Evolutionary conservation across 2,113 vertebrate species (phyloP).

Genomic region (Propithecus coquereli): DNA sequence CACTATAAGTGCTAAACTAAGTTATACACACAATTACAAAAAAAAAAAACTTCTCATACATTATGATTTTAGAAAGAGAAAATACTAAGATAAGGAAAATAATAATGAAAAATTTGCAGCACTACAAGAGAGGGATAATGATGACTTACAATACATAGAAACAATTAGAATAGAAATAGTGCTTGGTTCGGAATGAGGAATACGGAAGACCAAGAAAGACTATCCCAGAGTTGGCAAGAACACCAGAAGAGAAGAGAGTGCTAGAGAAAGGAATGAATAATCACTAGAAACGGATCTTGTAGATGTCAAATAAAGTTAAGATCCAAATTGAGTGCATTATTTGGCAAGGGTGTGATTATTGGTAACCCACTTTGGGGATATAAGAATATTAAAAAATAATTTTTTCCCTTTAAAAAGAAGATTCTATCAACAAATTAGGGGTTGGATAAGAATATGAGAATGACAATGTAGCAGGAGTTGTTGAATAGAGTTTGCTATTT

Average conservation of each 20-base stretch:
- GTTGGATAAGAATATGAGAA: not conserved
- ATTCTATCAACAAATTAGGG: not conserved
- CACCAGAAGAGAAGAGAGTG: not conserved
- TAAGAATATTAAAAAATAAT: not conserved
- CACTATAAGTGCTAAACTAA: not conserved
- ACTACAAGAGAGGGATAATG: not conserved
- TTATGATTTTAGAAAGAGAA: not conserved
- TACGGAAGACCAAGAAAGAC: not conserved
- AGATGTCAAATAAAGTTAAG: not conserved
- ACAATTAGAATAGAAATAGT: not conserved
- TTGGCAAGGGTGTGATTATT: not conserved
- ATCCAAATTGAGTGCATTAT: not conserved
- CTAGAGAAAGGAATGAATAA: not conserved
- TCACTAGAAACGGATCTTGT: not conserved
- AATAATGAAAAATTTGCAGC: not conserved
- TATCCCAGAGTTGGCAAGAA: not conserved
- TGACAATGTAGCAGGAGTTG: not conserved
- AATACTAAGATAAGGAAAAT: not conserved
- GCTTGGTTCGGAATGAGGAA: not conserved
- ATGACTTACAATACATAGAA: not conserved
- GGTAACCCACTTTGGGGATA: not conserved
- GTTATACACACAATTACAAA: not conserved
- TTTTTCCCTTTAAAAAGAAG: not conserved
- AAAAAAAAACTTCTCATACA: not conserved
- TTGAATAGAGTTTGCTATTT: not conserved